Evolutionary conservation across 2,888 invertebrate species (phyloP), one percentile per base, ranked within the genome.

Genomic region (Pandemis cinnamomeana): DNA sequence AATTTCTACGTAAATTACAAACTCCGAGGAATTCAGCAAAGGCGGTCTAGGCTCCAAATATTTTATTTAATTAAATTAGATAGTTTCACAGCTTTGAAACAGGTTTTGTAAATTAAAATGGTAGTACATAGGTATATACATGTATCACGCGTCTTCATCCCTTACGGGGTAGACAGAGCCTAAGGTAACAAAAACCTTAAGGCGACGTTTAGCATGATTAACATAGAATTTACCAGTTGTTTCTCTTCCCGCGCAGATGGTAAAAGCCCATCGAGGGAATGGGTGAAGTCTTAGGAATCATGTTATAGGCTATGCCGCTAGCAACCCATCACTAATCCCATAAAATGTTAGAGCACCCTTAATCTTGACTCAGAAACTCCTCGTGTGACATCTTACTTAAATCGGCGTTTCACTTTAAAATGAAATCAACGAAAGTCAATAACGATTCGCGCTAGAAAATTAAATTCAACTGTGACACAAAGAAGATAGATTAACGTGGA

Each of bases 401-500:
- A 67, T 74, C 71, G 61, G 69, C 66, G 61, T 36, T 7, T 44
- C 20, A 64, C 27, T 71, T 71, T 67, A 71, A 75, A 71, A 71
- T 58, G 41, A 71, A 75, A 87, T 86, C 83, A 88, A 87, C 83
- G 83, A 82, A 81, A 87, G 82, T 84, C 84, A 87, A 86, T 87
- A 79, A 82, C 84, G 86, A 89, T 91, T 90, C 89, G 87, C 88
- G 88, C 86, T 84, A 74, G 79, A 88, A 90, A 91, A 90, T 89
- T 88, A 90, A 91, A 87, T 88, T 89, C 86, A 84, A 84, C 86
- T 83, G 84, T 84, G 84, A 86, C 86, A 90, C 91, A 91, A 91
- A 90, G 90, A 91, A 92, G 91, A 92, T 90, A 86, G 91, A 92
- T 92, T 91, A 91, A 89, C 87, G 89, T 84, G 87, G 83, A 89